Evolutionary conservation across 1,140 invertebrate species (phyloP), one percentile per base, ranked within the genome.

Genomic region (Coboldia fuscipes): DNA sequence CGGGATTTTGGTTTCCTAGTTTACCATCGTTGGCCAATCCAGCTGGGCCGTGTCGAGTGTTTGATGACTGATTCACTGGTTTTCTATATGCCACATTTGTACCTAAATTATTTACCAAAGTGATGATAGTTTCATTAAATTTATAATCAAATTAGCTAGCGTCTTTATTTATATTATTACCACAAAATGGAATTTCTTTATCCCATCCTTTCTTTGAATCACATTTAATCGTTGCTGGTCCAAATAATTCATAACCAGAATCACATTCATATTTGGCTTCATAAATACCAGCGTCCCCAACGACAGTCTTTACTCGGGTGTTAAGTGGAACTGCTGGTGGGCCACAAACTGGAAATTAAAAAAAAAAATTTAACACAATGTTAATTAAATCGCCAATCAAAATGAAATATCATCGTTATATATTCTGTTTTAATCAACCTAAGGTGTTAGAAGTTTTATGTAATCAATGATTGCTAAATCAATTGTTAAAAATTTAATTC

Each of bases 31-130:
- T 88, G 2, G 79, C 85, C 47, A 84, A 85, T 22, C 63, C 61
- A 0, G 83, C 72, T 8, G 67, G 66, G 9, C 83, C 84, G 0
- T 79, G 80, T 27, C 82, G 62, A 0, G 82, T 78, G 0, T 80
- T 78, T 1, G 81, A 84, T 30, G 83, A 88, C 52, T 89, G 83
- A 55, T 88, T 89, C 1, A 80, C 71, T 2, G 83, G 84, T 51
- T 85, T 84, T 30, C 80, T 62, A 41, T 75, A 78, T 6, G 80
- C 83, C 1, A 90, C 76, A 49, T 90, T 89, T 9, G 76, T 81
- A 18, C 75, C 76, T 80, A 56, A 18, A 34, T 12, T 21, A 28
- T 29, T 35, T 29, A 20, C 18, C n/a, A 12, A 20, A 26, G 17
- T 2, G 4, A 7, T 32, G 14, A 35, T 15, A 20, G 17, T 13